Conservation (phyloP, 2,113 vertebrate genomes). For the Fukomys damarensis region DNA sequence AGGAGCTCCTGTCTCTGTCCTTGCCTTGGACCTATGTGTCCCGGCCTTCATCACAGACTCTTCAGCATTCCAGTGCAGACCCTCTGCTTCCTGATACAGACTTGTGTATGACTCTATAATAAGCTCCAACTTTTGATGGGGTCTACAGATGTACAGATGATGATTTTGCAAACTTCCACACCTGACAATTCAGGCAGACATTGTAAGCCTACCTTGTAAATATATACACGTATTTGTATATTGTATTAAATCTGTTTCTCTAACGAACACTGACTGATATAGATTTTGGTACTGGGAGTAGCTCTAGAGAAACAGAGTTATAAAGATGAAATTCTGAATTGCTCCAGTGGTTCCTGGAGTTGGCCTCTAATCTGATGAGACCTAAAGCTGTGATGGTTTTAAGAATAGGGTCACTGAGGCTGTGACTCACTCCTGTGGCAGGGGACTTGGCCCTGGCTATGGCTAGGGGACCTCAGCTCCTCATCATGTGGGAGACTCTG, state of each 20-base stretch:
- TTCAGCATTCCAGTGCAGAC: background rate
- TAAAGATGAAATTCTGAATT: background rate
- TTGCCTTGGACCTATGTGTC: background rate
- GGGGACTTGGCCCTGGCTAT: background rate
- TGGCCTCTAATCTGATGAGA: too few relatives aligned
- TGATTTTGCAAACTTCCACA: background rate
- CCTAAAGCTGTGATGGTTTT: background rate
- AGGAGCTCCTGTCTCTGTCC: background rate
- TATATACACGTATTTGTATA: background rate
- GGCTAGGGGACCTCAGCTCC: background rate
- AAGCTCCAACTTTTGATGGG: background rate
- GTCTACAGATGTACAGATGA: background rate
- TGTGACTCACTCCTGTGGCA: background rate
- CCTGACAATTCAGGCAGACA: background rate
- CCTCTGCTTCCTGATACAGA: background rate
- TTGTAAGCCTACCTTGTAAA: background rate
- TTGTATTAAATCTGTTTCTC: background rate
- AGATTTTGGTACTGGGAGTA: background rate
- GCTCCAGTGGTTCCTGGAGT: too few relatives aligned
- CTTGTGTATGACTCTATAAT: background rate
- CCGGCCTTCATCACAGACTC: background rate
- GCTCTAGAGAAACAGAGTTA: background rate
- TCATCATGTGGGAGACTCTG: background rate
- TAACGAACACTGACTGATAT: background rate
- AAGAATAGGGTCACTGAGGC: too few relatives aligned